phyloP scores from a whole-genome alignment of 2,113 vertebrate genomes.

The Paramormyrops kingsleyae region DNA sequence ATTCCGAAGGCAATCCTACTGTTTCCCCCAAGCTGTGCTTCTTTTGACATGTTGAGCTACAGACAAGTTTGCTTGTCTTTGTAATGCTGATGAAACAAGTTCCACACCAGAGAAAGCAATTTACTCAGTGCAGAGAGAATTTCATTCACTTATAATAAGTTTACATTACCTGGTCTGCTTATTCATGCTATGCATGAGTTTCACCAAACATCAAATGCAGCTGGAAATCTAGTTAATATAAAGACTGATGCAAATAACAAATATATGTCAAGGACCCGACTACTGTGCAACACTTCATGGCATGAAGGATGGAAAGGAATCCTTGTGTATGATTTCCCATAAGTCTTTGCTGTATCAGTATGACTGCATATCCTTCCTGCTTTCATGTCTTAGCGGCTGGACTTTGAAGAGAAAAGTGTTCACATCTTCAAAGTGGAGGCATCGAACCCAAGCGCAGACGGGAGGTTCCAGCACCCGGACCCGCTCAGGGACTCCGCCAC shows the following conservation, averaged over 20 bases:
- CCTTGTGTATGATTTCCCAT: not conserved
- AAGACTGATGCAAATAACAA: not conserved
- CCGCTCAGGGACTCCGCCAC: slow-evolving; percentile 84
- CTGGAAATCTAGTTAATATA: not conserved
- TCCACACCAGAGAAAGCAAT: not conserved
- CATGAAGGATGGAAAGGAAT: not conserved
- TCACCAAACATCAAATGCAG: not conserved
- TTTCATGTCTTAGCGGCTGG: slow-evolving; percentile 61
- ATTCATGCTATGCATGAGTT: not conserved
- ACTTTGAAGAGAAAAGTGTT: slow-evolving; percentile 83
- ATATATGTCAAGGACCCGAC: not conserved
- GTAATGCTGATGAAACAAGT: not conserved
- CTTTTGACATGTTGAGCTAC: not conserved
- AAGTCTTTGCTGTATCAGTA: not conserved
- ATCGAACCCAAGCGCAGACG: slow-evolving; percentile 74
- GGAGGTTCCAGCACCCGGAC: slow-evolving; percentile 74
- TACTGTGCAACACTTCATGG: not conserved
- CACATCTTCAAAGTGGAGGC: slow-evolving; percentile 86
- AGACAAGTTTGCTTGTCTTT: not conserved
- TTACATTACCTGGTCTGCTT: not conserved
- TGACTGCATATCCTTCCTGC: not conserved
- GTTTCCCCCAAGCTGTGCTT: not conserved
- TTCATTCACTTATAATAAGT: not conserved
- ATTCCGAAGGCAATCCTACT: not conserved
- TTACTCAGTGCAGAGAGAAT: not conserved